Evolutionary conservation across 2,797 vertebrate species (phyloP).

Genomic region (Micrastur ruficollis): DNA sequence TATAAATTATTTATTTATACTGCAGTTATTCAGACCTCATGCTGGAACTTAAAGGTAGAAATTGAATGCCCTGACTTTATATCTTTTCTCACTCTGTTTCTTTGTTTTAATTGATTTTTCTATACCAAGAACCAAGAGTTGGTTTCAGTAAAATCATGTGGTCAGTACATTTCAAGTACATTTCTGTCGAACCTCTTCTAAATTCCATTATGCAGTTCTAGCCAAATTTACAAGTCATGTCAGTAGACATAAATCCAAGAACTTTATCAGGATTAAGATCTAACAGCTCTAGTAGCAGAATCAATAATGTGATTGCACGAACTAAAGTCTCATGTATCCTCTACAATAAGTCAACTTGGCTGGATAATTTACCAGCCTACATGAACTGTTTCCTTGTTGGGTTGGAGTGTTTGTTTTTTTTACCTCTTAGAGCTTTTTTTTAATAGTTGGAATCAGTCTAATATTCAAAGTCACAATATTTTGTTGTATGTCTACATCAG

Average conservation of each 20-base stretch:
- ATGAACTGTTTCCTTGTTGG: not conserved
- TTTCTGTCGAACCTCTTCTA: not conserved
- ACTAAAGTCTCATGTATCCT: not conserved
- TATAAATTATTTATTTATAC: not conserved
- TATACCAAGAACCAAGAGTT: constrained; percentile 43
- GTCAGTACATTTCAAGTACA: not conserved
- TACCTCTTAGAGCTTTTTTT: not conserved
- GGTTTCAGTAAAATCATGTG: not conserved
- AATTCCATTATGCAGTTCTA: not conserved
- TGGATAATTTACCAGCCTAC: not conserved
- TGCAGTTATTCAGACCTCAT: not conserved
- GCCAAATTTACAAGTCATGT: not conserved
- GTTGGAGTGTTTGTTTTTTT: not conserved
- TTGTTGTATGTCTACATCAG: not conserved
- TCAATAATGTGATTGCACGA: not conserved
- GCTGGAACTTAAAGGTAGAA: not conserved
- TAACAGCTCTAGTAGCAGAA: not conserved
- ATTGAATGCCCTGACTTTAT: not conserved
- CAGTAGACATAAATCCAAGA: not conserved
- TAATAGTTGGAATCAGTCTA: not conserved
- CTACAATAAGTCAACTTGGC: not conserved
- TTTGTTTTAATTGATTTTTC: not conserved
- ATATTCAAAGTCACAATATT: not conserved
- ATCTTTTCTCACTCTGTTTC: not conserved
- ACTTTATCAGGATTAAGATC: not conserved